These are phyloP conservation scores for Orthonevra nobilis DNA, from an alignment of 2,888 invertebrate genomes.

Conservation along the genomic window DNA sequence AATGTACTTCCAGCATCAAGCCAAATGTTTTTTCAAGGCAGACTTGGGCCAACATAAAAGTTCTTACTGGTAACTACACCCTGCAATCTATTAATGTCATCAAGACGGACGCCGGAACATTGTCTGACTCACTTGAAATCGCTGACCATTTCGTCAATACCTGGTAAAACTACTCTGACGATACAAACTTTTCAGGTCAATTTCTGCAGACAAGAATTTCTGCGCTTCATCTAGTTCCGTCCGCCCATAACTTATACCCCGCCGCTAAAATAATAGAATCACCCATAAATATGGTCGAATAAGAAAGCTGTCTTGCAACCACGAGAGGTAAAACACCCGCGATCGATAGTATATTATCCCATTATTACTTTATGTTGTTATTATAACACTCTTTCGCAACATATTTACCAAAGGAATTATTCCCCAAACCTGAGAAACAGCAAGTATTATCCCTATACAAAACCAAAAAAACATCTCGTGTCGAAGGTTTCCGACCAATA, in stretches of 20 bases:
- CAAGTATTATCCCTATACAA: neutral
- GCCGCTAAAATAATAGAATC: too few relatives aligned
- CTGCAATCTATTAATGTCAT: neutral
- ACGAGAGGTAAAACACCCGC: neutral
- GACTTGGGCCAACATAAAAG: slow-evolving; percentile 1
- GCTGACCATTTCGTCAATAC: neutral
- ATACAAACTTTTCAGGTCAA: neutral
- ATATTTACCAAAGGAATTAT: neutral
- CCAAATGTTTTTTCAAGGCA: neutral
- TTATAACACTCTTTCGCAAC: neutral
- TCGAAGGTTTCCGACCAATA: neutral
- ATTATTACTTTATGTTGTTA: neutral
- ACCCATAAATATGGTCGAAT: too few relatives aligned
- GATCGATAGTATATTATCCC: neutral
- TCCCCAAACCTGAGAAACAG: neutral
- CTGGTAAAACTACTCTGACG: neutral
- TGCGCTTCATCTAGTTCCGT: too few relatives aligned
- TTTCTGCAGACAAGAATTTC: neutral
- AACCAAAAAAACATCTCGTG: neutral
- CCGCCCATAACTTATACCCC: too few relatives aligned
- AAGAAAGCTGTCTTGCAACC: neutral
- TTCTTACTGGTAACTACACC: neutral
- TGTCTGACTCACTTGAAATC: neutral
- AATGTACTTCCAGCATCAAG: slow-evolving; percentile 7
- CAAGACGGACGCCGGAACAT: neutral